Evolutionary conservation across 2,113 vertebrate genomes (phyloP).

Genomic region (Notothenia rossii): DNA sequence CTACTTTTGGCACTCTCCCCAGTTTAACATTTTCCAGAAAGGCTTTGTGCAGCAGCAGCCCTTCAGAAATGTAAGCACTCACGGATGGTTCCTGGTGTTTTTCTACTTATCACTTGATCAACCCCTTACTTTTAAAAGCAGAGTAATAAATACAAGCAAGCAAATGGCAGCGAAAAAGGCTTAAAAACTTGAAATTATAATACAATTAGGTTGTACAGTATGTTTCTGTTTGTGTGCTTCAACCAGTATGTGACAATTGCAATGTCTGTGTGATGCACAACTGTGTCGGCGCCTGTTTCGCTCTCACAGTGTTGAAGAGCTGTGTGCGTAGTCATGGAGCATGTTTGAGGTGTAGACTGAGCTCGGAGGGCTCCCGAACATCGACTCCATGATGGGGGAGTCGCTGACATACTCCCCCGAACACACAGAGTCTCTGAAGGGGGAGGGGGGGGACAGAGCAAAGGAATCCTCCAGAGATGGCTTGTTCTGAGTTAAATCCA

Average conservation of each 20-base stretch:
- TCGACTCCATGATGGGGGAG: constrained; percentile 88
- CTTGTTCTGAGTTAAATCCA: constrained; percentile 84
- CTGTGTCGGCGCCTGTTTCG: constrained; percentile 35
- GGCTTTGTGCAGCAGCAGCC: constrained; percentile 55
- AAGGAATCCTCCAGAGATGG: constrained; percentile 89
- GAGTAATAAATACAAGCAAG: constrained; percentile 65
- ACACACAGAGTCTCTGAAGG: constrained; percentile 95
- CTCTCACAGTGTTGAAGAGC: constrained; percentile 96
- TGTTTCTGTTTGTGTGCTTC: background rate
- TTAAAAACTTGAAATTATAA: constrained; percentile 33
- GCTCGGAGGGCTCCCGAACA: constrained; percentile 87
- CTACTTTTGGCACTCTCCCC: constrained; percentile 68
- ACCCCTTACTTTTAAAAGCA: constrained; percentile 54
- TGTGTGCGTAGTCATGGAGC: constrained; percentile 93
- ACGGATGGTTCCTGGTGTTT: constrained; percentile 47
- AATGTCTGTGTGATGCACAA: constrained; percentile 2
- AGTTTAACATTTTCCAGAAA: constrained; percentile 53
- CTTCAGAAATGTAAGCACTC: constrained; percentile 57
- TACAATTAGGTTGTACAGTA: constrained; percentile 18
- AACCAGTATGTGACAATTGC: constrained; percentile 18
- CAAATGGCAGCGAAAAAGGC: constrained; percentile 38
- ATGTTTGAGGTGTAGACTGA: constrained; percentile 90
- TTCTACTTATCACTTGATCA: constrained; percentile 41
- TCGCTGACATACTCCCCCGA: constrained; percentile 87
- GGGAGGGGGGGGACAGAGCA: constrained; percentile 93